phyloP scores from a whole-genome alignment of 2,797 vertebrate genomes.

The Aldrovandia affinis region DNA sequence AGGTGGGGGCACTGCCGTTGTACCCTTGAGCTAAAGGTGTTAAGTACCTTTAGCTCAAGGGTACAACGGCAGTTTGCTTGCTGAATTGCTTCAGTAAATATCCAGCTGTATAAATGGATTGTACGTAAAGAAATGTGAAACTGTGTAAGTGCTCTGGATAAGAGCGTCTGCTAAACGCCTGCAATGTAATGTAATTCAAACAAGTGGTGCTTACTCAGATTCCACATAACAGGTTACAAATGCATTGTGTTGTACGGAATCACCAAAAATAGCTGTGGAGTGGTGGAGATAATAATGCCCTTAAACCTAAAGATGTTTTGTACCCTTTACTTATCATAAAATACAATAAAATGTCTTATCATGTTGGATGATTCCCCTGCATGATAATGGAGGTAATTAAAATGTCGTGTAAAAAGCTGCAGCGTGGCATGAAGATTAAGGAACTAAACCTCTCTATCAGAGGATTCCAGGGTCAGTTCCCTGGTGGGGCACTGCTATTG shows the following conservation, averaged over 20 bases:
- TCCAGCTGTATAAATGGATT: too few relatives aligned
- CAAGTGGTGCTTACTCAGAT: too few relatives aligned
- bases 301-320: background rate
- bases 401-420: slow-evolving; percentile 3
- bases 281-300: background rate
- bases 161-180: too few relatives aligned
- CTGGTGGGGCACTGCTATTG: background rate
- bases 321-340: background rate
- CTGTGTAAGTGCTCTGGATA: too few relatives aligned
- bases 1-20: too few relatives aligned
- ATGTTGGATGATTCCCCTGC: background rate
- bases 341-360: background rate
- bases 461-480: background rate
- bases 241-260: background rate
- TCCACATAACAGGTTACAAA: too few relatives aligned
- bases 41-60: too few relatives aligned
- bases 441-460: slow-evolving; percentile 5
- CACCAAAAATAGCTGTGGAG: background rate
- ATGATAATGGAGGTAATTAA: background rate
- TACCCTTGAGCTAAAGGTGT: too few relatives aligned
- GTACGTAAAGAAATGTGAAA: too few relatives aligned
- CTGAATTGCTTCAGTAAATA: too few relatives aligned
- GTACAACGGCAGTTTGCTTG: too few relatives aligned
- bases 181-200: too few relatives aligned
- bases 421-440: slow-evolving; percentile 16